phyloP scores from a whole-genome alignment of 2,797 vertebrate species.

The Sebastes iracundus region DNA sequence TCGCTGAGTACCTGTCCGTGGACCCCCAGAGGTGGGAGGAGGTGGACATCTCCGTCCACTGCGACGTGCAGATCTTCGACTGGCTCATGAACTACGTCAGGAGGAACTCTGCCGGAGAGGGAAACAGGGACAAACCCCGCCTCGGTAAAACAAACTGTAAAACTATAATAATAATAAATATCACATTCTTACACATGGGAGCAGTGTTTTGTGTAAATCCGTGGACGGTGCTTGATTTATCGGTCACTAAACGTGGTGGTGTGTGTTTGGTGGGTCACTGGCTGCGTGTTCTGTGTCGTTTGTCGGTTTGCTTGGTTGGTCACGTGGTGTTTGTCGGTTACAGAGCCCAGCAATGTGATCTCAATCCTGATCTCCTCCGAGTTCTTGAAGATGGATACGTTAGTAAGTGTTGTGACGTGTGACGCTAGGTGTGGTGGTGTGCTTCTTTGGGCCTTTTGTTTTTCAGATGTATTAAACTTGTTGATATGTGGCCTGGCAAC shows the following conservation, averaged over 20 bases:
- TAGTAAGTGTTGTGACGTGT: slow-evolving; percentile 90
- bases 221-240: slow-evolving; percentile 15
- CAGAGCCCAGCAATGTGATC: slow-evolving; percentile 99
- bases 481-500: not conserved
- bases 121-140: slow-evolving; percentile 86
- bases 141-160: slow-evolving; percentile 84
- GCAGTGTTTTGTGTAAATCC: slow-evolving; percentile 27
- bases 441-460: slow-evolving; percentile 44
- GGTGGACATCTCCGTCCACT: slow-evolving; percentile 98
- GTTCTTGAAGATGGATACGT: slow-evolving; percentile 99
- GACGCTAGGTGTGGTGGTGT: slow-evolving; percentile 29
- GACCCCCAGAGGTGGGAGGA: slow-evolving; percentile 97
- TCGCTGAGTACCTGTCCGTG: slow-evolving; percentile 94
- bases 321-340: slow-evolving; percentile 83
- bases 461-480: not conserved
- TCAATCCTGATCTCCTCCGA: slow-evolving; percentile 99
- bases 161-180: not conserved
- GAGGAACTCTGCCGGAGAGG: slow-evolving; percentile 87
- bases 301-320: slow-evolving; percentile 66
- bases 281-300: slow-evolving; percentile 60
- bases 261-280: slow-evolving; percentile 49
- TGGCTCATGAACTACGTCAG: slow-evolving; percentile 98
- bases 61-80: slow-evolving; percentile 97
- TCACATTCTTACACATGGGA: slow-evolving; percentile 10
- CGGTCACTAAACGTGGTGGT: slow-evolving; percentile 27